Conservation (phyloP, 2,113 vertebrate species). For the Rattus rattus region DNA sequence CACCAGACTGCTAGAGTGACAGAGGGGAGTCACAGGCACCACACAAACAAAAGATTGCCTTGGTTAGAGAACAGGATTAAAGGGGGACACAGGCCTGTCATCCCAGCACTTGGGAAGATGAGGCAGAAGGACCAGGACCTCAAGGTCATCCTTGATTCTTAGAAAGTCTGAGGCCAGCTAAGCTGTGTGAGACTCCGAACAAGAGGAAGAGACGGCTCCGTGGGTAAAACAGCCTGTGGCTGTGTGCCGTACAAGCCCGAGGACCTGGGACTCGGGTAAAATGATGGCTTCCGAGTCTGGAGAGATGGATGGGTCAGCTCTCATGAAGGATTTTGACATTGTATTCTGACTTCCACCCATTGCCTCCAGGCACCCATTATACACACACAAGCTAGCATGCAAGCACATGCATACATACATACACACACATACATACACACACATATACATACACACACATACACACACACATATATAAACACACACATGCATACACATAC, state of each 20-base stretch:
- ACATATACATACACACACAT: too few relatives aligned
- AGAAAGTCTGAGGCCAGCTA: not conserved
- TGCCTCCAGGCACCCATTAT: not conserved
- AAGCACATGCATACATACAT: too few relatives aligned
- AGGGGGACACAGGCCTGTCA: too few relatives aligned
- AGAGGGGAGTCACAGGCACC: not conserved
- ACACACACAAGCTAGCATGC: not conserved
- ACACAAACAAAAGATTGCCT: not conserved
- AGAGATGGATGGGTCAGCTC: not conserved
- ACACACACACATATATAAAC: too few relatives aligned
- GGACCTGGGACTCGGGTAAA: too few relatives aligned
- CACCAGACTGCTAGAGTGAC: not conserved
- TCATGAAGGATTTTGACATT: not conserved
- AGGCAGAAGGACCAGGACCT: not conserved
- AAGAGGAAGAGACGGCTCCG: not conserved
- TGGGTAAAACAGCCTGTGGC: not conserved
- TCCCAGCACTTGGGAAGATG: not conserved
- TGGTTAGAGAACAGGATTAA: not conserved
- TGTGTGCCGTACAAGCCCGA: too few relatives aligned
- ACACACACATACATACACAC: too few relatives aligned
- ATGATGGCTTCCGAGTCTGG: not conserved
- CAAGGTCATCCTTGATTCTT: not conserved
- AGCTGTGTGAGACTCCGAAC: not conserved
- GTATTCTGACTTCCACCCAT: not conserved
- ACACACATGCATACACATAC: too few relatives aligned